Conservation (phyloP, 2,797 vertebrate genomes). For the Telmatherina bonti region DNA sequence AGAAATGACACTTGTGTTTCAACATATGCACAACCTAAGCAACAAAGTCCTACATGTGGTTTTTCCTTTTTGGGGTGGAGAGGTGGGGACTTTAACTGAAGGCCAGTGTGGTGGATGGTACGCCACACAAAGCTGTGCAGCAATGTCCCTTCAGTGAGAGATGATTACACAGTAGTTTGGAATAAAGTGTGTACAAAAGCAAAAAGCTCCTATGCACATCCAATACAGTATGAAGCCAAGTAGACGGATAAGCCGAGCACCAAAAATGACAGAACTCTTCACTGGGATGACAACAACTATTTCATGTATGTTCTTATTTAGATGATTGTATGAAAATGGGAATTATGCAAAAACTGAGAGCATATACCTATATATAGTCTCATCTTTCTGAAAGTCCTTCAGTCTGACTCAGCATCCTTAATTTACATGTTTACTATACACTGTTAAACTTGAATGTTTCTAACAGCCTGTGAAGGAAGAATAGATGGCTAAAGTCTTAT, state of each 20-base stretch:
- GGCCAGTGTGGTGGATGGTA: constrained; percentile 56
- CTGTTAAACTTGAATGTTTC: background rate
- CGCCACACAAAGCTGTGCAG: constrained; percentile 59
- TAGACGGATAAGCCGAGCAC: constrained; percentile 11
- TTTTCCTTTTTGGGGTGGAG: constrained; percentile 39
- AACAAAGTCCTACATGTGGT: constrained; percentile 60
- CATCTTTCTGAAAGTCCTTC: background rate
- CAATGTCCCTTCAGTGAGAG: constrained; percentile 53
- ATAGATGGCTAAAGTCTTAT: background rate
- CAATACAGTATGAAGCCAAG: constrained; percentile 32
- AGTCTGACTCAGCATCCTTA: background rate
- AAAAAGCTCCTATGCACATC: constrained; percentile 50
- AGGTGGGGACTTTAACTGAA: constrained; percentile 46
- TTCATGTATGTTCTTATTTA: constrained; percentile 4
- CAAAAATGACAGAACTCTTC: constrained; percentile 31
- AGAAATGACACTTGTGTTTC: constrained; percentile 22
- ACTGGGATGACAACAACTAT: constrained; percentile 1
- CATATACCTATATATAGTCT: constrained; percentile 10
- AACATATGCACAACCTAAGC: constrained; percentile 22
- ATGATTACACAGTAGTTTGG: constrained; percentile 67
- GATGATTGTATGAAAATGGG: background rate
- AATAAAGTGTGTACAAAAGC: constrained; percentile 56
- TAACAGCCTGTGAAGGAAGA: background rate
- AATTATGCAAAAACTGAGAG: background rate
- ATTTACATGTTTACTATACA: background rate